A percentile compares a stretch with the other conserved stretches of the same genome.
These are phyloP conservation scores for Stegastes partitus DNA, from an alignment of 2,113 vertebrate genomes.

Conservation along the genomic window DNA sequence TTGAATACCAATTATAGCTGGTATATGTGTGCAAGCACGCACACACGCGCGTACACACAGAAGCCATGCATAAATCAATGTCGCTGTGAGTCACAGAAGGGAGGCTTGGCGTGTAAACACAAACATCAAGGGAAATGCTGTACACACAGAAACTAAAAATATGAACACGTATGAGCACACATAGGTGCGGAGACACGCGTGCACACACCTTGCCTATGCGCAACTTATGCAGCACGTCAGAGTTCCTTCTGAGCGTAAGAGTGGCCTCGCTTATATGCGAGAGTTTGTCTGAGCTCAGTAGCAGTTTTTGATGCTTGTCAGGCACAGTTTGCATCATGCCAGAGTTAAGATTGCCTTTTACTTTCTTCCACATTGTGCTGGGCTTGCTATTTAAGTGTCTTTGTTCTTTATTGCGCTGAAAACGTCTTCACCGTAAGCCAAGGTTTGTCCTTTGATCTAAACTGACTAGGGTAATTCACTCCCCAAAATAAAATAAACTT, in stretches of 20 bases:
- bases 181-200: conserved; percentile 25
- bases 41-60: conserved; percentile 34
- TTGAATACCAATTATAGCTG: conserved; percentile 82
- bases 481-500: conserved; percentile 76
- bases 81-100: conserved; percentile 74
- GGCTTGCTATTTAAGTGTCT: conserved; percentile 57
- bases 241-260: conserved; percentile 41
- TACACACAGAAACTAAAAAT: conserved; percentile 37
- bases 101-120: conserved; percentile 70
- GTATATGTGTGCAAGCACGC: conserved; percentile 31
- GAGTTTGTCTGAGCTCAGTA: conserved; percentile 43
- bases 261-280: conserved; percentile 34
- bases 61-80: conserved; percentile 77
- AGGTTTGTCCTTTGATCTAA: conserved; percentile 82
- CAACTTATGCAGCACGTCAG: conserved; percentile 2
- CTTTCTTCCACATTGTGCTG: conserved; percentile 42
- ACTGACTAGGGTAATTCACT: conserved; percentile 74
- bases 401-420: conserved; percentile 72
- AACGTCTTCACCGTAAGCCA: conserved; percentile 65
- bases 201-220: conserved; percentile 14
- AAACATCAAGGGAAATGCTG: conserved; percentile 71
- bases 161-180: conserved; percentile 21
- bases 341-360: conserved; percentile 57
- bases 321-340: conserved; percentile 60
- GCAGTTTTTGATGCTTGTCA: conserved; percentile 70